Percentiles rank a stretch among this genome's conserved stretches.
Evolutionary conservation across 1,140 invertebrate genomes (phyloP).

Genomic region (Drosophila tristis): DNA sequence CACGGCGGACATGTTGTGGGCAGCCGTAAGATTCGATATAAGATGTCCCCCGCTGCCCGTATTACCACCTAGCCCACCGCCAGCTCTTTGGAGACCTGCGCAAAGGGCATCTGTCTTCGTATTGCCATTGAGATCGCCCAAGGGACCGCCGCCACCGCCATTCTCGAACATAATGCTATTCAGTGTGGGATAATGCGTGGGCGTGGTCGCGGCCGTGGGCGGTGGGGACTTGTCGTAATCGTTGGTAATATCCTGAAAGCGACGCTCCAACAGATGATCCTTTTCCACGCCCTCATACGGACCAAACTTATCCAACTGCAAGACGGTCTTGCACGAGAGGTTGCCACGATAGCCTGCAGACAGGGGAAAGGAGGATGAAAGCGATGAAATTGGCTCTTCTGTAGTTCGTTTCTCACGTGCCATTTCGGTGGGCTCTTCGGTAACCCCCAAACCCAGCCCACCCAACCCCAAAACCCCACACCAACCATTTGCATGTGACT

Average conservation of each 20-base stretch:
- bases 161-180: conserved; percentile 81
- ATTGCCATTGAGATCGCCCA: conserved; percentile 79
- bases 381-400: conserved; percentile 4
- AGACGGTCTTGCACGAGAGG: conserved; percentile 80
- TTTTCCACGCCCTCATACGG: conserved; percentile 74
- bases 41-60: conserved; percentile 63
- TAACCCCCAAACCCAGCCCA: conserved; percentile 2
- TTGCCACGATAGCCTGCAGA: conserved; percentile 78
- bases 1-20: conserved; percentile 71
- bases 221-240: conserved; percentile 81
- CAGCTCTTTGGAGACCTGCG: conserved; percentile 38
- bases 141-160: conserved; percentile 23
- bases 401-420: conserved; percentile 64
- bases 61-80: conserved; percentile 16
- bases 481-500: conserved; percentile 57
- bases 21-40: conserved; percentile 70
- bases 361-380: not conserved
- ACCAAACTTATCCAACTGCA: conserved; percentile 77
- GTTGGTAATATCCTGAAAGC: conserved; percentile 80
- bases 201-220: conserved; percentile 71
- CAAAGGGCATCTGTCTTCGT: conserved; percentile 66
- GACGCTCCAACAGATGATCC: conserved; percentile 72
- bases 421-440: conserved; percentile 59
- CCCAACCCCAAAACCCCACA: not conserved
- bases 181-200: conserved; percentile 73